Percentiles rank a stretch among this genome's conserved stretches.
Conservation (phyloP, 2,888 invertebrate species). For the Stenoptilia bipunctidactyla region DNA sequence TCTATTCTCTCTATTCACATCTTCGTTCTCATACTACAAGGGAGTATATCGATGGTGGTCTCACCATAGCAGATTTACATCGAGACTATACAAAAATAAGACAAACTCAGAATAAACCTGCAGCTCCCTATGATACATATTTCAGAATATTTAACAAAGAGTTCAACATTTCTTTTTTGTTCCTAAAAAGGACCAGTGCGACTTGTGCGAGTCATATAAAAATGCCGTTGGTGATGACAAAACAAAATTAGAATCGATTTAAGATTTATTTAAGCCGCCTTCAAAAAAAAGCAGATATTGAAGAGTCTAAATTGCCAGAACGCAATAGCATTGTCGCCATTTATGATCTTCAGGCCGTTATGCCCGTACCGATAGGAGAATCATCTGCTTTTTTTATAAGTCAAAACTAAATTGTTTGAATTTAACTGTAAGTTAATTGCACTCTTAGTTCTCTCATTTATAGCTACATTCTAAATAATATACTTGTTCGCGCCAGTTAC, state of each 20-base stretch:
- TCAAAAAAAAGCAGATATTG: not conserved
- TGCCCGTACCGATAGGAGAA: not conserved
- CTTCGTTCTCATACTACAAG: not conserved
- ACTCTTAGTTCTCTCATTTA: too few relatives aligned
- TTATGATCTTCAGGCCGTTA: constrained; percentile 1
- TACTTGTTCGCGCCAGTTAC: too few relatives aligned
- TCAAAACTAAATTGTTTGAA: not conserved
- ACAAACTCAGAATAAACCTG: not conserved
- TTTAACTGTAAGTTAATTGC: not conserved
- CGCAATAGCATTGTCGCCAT: not conserved
- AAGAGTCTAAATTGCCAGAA: not conserved
- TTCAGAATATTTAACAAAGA: not conserved
- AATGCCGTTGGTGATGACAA: constrained; percentile 10
- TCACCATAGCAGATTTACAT: not conserved
- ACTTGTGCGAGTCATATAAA: constrained; percentile 11
- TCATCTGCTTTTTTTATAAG: not conserved
- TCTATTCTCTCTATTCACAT: too few relatives aligned
- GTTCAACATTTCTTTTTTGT: constrained; percentile 6
- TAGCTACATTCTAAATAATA: too few relatives aligned
- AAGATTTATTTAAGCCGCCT: not conserved
- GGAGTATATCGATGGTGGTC: constrained; percentile 9
- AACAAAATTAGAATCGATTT: not conserved
- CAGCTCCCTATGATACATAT: not conserved
- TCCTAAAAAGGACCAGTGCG: constrained; percentile 11
- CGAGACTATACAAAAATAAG: constrained; percentile 4